Conservation (phyloP, 1,140 invertebrate species). For the Prorops nasuta region DNA sequence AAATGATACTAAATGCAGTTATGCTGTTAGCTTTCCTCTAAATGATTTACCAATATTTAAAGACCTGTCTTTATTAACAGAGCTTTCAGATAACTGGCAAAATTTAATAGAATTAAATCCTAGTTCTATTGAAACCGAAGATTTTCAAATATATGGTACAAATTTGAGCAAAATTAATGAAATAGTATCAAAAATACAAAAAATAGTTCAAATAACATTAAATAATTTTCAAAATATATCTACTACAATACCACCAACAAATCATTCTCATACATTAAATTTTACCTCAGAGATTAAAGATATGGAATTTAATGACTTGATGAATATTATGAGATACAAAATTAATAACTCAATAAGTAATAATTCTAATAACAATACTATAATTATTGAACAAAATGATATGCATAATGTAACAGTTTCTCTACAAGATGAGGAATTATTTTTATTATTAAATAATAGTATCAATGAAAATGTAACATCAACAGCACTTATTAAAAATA, state of each 20-base stretch:
- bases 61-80: neutral
- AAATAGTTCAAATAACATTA: constrained; percentile 16
- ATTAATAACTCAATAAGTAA: neutral
- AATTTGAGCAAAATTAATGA: constrained; percentile 17
- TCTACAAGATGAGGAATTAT: too few relatives aligned
- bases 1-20: constrained; percentile 18
- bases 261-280: constrained; percentile 6
- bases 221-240: constrained; percentile 7
- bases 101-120: neutral
- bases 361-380: too few relatives aligned
- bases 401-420: too few relatives aligned
- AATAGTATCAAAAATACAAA: constrained; percentile 23
- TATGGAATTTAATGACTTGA: neutral
- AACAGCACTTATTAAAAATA: too few relatives aligned
- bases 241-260: neutral
- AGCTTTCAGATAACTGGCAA: neutral
- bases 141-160: neutral
- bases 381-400: too few relatives aligned
- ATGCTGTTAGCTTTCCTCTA: constrained; percentile 19
- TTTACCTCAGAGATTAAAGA: constrained; percentile 8
- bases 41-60: constrained; percentile 7
- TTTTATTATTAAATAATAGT: too few relatives aligned
- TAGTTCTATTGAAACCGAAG: constrained; percentile 1
- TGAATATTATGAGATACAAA: neutral
- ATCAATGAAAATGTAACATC: too few relatives aligned